Evolutionary conservation across 2,888 invertebrate species (phyloP), one percentile per base, ranked within the genome.

Genomic region (Caenorhabditis uteleia): DNA sequence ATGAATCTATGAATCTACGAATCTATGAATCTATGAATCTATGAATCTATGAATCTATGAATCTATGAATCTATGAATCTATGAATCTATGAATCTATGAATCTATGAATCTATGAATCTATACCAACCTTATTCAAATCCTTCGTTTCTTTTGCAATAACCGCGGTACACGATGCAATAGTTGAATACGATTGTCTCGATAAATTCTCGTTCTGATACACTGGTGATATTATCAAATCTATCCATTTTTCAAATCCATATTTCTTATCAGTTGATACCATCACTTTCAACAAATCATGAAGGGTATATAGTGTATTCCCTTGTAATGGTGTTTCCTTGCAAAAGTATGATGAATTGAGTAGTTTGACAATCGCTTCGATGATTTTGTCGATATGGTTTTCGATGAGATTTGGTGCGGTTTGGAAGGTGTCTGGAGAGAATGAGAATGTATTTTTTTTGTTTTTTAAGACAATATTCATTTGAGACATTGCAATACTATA

Each of bases 101-200:
- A n/a, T n/a, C n/a, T n/a, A n/a, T n/a, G n/a, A n/a, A n/a, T n/a
- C n/a, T n/a, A n/a, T n/a, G n/a, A n/a, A n/a, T n/a, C n/a, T n/a
- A n/a, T 54, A n/a, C 54, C 12, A 18, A 61, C 65, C 54, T 73
- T 60, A 3, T 56, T 47, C 16, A 57, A 8, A 44, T 68, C 90
- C 89, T 54, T 44, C 2, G 64, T 61, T 38, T 67, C 60, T 8
- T 73, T 69, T 7, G 79, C 93, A 53, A 97, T 88, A 0, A 93
- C 92, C 6, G 95, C 95, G 51, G 95, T 92, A 84, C 94, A 95
- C 84, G 95, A 95, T 6, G 97, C 95, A 78, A 97, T 88, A 23
- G 95, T 95, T 85, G 94, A 92, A 86, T 91, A 95, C 18, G 95
- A 94, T 85, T 88, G 85, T 39, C 80, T 78, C 18, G 82, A 77